Percentiles rank a stretch among this genome's conserved stretches.
Evolutionary conservation across 2,113 vertebrate genomes (phyloP).

Genomic region (Ivindomyrus marchei): DNA sequence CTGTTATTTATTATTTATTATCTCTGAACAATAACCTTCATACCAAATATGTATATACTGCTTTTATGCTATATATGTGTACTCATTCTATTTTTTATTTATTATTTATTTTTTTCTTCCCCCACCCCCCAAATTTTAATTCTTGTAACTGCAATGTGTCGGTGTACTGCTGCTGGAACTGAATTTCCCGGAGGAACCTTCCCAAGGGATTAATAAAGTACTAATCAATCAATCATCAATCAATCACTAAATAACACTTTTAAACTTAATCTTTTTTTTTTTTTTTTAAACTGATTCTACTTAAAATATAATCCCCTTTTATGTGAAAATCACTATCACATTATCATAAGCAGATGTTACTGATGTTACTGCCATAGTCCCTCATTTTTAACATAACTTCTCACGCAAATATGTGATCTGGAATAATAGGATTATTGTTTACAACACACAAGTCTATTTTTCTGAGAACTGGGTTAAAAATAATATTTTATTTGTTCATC

Average conservation of each 20-base stretch:
- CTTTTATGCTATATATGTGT: too few species aligned
- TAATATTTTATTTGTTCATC: neutral
- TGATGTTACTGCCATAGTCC: neutral
- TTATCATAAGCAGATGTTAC: neutral
- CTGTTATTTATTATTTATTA: too few species aligned
- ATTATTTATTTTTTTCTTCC: too few species aligned
- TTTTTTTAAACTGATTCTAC: neutral
- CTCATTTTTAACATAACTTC: neutral
- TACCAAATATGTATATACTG: too few species aligned
- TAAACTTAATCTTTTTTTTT: neutral
- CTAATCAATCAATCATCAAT: too few species aligned
- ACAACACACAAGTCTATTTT: neutral
- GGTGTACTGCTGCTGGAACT: too few species aligned
- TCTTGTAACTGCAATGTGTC: too few species aligned
- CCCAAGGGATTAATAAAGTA: too few species aligned
- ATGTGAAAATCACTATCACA: neutral
- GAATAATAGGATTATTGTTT: neutral
- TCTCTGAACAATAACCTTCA: too few species aligned
- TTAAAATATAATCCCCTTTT: neutral
- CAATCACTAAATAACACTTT: neutral
- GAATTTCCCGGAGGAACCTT: too few species aligned
- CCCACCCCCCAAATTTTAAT: too few species aligned
- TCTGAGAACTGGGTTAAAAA: neutral
- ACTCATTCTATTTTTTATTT: too few species aligned
- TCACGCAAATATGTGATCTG: neutral